These are phyloP conservation scores for Spodoptera exigua DNA, from an alignment of 2,888 invertebrate species.

Conservation along the genomic window DNA sequence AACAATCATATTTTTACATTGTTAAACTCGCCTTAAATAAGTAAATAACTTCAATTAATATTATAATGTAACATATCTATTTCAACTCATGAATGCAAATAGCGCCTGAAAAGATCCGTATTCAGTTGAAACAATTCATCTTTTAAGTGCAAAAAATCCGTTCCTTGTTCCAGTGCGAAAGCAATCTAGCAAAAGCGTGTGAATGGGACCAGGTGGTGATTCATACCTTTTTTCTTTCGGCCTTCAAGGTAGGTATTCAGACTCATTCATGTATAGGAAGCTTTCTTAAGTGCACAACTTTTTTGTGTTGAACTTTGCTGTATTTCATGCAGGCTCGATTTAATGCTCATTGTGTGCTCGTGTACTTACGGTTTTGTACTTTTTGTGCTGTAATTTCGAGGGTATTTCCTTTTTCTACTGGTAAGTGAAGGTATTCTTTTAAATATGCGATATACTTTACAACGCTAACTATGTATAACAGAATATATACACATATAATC, in stretches of 20 bases:
- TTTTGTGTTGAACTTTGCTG: slow-evolving; percentile 3
- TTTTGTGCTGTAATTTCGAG: no score
- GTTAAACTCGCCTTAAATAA: no score
- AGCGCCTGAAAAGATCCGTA: slow-evolving; percentile 48
- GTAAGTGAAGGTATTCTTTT: no score
- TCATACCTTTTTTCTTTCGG: slow-evolving; percentile 58
- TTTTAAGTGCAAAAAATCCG: slow-evolving; percentile 71
- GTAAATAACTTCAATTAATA: no score
- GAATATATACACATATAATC: no score
- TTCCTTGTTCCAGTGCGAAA: slow-evolving; percentile 70
- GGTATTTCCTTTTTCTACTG: no score
- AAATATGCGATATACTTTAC: no score
- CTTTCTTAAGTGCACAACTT: slow-evolving; percentile 28
- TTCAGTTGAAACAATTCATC: slow-evolving; percentile 69
- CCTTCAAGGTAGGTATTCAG: slow-evolving; percentile 44
- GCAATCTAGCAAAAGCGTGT: slow-evolving; percentile 78
- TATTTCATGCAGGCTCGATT: slow-evolving; percentile 1
- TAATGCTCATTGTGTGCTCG: not conserved
- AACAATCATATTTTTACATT: no score
- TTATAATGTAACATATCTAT: slow-evolving; percentile 5
- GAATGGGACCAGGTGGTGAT: slow-evolving; percentile 75
- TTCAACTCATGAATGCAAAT: slow-evolving; percentile 36
- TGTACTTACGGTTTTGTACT: no score
- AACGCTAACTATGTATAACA: no score
- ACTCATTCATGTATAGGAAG: slow-evolving; percentile 33